Evolutionary conservation across 2,113 vertebrate species (phyloP).

Genomic region (Myotis yumanensis): DNA sequence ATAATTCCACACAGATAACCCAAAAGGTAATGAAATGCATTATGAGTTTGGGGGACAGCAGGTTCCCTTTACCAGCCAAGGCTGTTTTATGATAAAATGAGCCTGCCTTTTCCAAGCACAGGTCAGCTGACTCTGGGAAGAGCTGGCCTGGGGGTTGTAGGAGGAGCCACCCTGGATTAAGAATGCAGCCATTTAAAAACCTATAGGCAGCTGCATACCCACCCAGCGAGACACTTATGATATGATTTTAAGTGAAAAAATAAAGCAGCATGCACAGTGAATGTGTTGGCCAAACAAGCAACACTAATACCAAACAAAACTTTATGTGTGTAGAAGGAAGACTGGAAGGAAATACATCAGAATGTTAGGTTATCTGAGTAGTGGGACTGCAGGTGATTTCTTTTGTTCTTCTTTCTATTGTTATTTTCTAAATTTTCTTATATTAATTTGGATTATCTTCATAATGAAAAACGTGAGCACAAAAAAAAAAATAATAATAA

Average conservation of each 20-base stretch:
- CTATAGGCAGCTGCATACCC: background rate
- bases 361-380: background rate
- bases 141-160: background rate
- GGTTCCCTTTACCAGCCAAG: constrained; percentile 29
- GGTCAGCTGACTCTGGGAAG: constrained; percentile 15
- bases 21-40: constrained; percentile 74
- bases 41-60: constrained; percentile 42
- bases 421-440: constrained; percentile 21
- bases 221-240: background rate
- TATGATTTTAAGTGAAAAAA: background rate
- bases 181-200: background rate
- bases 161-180: background rate
- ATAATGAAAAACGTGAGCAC: background rate
- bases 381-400: background rate
- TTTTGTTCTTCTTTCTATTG: background rate
- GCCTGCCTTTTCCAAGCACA: constrained; percentile 34
- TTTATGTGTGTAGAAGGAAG: background rate
- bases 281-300: background rate
- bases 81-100: constrained; percentile 48
- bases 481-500: background rate
- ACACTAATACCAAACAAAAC: background rate
- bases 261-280: background rate
- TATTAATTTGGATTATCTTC: constrained; percentile 20
- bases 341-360: background rate
- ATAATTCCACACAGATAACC: constrained; percentile 74